Evolutionary conservation across 2,888 invertebrate species (phyloP), one percentile per base, ranked within the genome.

Genomic region (Lasioglossum figueresi): DNA sequence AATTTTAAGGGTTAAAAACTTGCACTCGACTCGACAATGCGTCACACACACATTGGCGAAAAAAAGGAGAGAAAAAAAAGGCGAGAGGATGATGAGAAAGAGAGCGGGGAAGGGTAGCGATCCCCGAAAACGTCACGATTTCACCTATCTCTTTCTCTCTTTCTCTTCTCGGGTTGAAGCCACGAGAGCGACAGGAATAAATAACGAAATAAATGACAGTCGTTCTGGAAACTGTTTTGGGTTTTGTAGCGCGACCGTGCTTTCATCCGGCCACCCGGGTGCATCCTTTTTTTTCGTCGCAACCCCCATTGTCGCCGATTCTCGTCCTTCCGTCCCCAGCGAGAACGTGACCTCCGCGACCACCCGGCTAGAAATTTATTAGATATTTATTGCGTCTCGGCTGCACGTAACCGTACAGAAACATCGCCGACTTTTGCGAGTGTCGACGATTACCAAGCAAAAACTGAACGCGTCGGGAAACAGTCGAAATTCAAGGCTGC

Each of bases 1-100:
- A 92, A 93, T 92, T 95, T 95, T 94, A 94, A 94, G 94, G 94
- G 95, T 94, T 95, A 92, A 94, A 94, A 94, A 95, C 93, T 95
- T 93, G 93, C 94, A 95, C 95, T 94, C 94, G 94, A 95, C 92
- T 93, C 93, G 92, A 94, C 94, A 94, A 94, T 93, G 89, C 92
- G 90, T 91, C 89, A 86, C 86, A 82, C 84, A 87, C 87, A 80
- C 88, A 86, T 87, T 79, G 63, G 88, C 83, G 86, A 82, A 89
- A 84, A 88, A 84, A 82, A 83, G 31, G 56, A 81, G 73, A 63
- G 78, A 80, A 71, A 82, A 81, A 83, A 74, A 80, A 75, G 75
- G 85, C 76, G 76, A 86, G 45, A 37, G 48, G 88, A 86, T 72
- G 70, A 85, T 85, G 82, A 56, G 82, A 86, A 87, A 88, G 85